Base-by-base conservation (phyloP, 2,888 invertebrate species). In the Agrochola macilenta region DNA sequence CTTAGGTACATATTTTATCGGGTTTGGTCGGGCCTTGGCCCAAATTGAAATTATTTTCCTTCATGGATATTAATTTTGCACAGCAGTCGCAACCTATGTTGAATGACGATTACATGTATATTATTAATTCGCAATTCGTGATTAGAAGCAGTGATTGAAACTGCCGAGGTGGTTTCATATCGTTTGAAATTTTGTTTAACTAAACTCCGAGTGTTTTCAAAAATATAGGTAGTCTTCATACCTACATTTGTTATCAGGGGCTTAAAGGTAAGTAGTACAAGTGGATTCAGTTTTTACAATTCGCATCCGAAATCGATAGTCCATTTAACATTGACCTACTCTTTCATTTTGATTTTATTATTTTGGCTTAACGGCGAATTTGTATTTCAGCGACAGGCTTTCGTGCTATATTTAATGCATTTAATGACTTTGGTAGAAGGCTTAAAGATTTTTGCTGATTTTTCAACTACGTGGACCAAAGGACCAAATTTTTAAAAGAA, bases 241-340 rank as follows among this genome's bases (percentile, higher is more conserved):
- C 64, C 69, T 79, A 79, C 39, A 64, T 81, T 78, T 81, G 79
- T 90, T 90, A 91, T 92, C 91, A 90, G 85, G 82, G 88, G 78
- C 82, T 85, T 64, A 74, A 23, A 49, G 1, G 11, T 85, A 92
- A 91, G 89, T 92, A 89, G 92, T 87, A 82, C 91, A 93, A 93
- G 90, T 92, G 80, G 83, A 93, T 92, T 92, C 90, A 87, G 87
- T 90, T 85, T 92, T 92, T 91, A 92, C 88, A 86, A 90, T 91
- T 84, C 88, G 87, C 88, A 89, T 91, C 90, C 89, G 83, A 93
- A 92, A 91, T 93, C 91, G 91, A 93, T 93, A 92, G 89, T 86
- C 89, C 76, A 88, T 86, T 69, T 87, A 91, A 89, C 94, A 94
- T 93, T 95, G 94, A 94, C 94, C 94, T 87, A 94, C 90, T 93